Evolutionary conservation across 1,140 invertebrate genomes (phyloP).

Genomic region (Macrobrachium rosenbergii): DNA sequence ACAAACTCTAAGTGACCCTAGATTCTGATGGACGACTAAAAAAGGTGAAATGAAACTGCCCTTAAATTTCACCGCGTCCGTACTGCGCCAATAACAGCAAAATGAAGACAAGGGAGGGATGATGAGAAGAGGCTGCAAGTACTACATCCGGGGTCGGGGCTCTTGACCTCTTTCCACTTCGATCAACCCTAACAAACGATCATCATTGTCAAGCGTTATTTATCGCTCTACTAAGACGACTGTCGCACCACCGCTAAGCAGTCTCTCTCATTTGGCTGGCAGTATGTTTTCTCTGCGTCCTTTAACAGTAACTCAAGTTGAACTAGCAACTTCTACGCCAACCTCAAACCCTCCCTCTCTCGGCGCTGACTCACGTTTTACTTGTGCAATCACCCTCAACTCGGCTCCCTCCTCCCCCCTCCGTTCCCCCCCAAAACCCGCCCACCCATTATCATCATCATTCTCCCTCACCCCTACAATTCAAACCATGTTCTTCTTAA

Average conservation of each 20-base stretch:
- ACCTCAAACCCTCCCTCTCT: too few species aligned
- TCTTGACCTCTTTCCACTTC: conserved; percentile 8
- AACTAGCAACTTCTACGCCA: too few species aligned
- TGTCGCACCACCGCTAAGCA: background rate
- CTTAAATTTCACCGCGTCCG: background rate
- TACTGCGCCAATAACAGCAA: background rate
- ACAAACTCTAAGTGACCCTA: too few species aligned
- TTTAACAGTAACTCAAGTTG: conserved; percentile 1
- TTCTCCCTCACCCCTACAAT: too few species aligned
- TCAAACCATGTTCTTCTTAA: too few species aligned
- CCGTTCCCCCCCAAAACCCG: too few species aligned
- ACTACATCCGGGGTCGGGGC: conserved; percentile 25
- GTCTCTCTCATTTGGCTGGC: too few species aligned
- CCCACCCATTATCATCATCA: too few species aligned
- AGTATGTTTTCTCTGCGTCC: background rate
- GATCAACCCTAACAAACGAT: background rate
- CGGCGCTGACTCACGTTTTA: too few species aligned
- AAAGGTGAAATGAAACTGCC: background rate
- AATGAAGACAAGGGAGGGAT: background rate
- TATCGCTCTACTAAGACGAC: background rate
- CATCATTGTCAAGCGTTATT: background rate
- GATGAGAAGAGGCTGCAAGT: background rate
- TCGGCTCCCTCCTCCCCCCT: too few species aligned
- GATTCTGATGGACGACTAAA: too few species aligned
- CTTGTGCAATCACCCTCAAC: too few species aligned